phyloP scores from a whole-genome alignment of 2,797 vertebrate species.

The Carcharodon carcharias region DNA sequence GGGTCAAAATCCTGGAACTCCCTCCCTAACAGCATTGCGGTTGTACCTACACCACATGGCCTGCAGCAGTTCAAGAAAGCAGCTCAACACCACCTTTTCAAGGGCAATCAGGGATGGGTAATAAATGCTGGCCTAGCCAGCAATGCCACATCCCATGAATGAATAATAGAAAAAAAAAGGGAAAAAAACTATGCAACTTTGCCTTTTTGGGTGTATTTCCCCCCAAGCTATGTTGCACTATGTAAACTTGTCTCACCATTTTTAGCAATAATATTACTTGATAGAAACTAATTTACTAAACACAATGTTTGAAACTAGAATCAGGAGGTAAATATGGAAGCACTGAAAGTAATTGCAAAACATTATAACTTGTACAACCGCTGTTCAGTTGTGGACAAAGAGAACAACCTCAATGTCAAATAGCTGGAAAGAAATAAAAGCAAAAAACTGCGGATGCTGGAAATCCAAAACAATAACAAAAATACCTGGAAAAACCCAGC shows the following conservation, averaged over 20 bases:
- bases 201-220: neutral
- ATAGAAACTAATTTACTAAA: neutral
- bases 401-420: neutral
- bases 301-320: neutral
- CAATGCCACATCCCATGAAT: no score
- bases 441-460: no score
- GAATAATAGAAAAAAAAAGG: no score
- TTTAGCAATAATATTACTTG: neutral
- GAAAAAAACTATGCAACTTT: neutral
- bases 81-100: no score
- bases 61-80: no score
- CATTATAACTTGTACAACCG: neutral
- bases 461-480: no score
- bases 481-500: no score
- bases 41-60: no score
- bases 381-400: neutral
- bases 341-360: neutral
- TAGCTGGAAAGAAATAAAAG: neutral
- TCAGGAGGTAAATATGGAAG: neutral
- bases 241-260: neutral
- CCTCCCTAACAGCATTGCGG: no score
- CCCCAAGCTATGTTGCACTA: neutral
- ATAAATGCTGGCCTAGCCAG: no score
- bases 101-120: no score
- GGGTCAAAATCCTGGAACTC: no score